Evolutionary conservation across 2,797 vertebrate species (phyloP).

Genomic region (Mallotus villosus): DNA sequence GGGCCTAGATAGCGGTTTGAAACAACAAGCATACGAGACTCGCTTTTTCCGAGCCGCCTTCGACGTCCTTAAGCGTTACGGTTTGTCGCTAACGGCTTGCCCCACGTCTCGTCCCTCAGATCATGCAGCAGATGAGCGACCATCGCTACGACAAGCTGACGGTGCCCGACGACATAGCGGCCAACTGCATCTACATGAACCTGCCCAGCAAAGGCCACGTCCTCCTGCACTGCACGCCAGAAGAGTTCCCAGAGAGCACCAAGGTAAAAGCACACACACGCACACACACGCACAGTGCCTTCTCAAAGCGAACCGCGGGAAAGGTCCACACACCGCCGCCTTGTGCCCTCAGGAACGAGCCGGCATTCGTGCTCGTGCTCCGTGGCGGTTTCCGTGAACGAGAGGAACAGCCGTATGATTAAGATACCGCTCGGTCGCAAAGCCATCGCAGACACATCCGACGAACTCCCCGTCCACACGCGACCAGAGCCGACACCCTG

Average conservation of each 20-base stretch:
- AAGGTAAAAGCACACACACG: constrained; percentile 78
- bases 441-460: constrained; percentile 39
- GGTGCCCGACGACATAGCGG: constrained; percentile 86
- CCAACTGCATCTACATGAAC: constrained; percentile 95
- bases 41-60: constrained; percentile 28
- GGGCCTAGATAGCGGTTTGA: constrained; percentile 41
- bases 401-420: constrained; percentile 45
- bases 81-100: constrained; percentile 13
- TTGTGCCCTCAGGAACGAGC: no score
- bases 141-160: constrained; percentile 96
- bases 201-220: constrained; percentile 89
- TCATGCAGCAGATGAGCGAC: constrained; percentile 97
- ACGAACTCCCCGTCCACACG: constrained; percentile 41
- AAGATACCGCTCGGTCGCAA: constrained; percentile 46
- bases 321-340: constrained; percentile 24
- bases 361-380: no score
- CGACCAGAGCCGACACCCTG: constrained; percentile 53
- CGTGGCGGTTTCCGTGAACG: constrained; percentile 26
- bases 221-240: constrained; percentile 84
- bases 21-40: constrained; percentile 28
- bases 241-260: constrained; percentile 88
- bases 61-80: background rate
- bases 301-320: background rate
- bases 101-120: constrained; percentile 68
- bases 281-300: background rate